These are phyloP conservation scores for Pelecanoides urinatrix DNA, from an alignment of 2,113 vertebrate genomes.

Conservation along the genomic window DNA sequence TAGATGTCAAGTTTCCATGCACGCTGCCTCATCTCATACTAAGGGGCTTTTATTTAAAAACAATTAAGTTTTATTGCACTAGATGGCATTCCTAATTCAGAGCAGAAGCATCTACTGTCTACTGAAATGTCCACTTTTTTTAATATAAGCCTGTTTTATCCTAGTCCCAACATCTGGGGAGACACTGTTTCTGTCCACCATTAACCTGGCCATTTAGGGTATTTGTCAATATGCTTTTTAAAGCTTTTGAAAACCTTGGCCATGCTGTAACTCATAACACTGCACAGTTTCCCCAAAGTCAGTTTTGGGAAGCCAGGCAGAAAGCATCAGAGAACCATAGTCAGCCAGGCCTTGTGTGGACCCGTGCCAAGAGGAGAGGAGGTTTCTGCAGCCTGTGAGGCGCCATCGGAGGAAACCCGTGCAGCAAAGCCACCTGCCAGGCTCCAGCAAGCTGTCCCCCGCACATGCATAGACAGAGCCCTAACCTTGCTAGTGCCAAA, in stretches of 20 bases:
- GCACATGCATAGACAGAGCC: accelerated
- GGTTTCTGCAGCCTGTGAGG: neutral
- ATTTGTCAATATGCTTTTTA: neutral
- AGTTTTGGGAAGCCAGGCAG: neutral
- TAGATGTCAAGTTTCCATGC: neutral
- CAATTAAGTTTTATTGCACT: neutral
- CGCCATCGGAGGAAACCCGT: neutral
- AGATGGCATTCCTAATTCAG: neutral
- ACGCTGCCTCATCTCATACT: neutral
- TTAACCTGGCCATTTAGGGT: neutral
- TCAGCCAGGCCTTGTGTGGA: neutral
- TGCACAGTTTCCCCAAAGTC: neutral
- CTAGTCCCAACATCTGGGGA: neutral
- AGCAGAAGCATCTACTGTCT: neutral
- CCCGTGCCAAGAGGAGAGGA: neutral
- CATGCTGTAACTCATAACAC: neutral
- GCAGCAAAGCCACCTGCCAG: neutral
- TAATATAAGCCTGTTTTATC: neutral
- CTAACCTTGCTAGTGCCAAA: accelerated
- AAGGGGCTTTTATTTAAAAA: neutral
- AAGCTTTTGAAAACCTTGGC: neutral
- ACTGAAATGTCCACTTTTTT: neutral
- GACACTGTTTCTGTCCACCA: neutral
- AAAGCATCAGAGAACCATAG: neutral
- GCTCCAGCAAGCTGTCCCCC: neutral